phyloP scores from a whole-genome alignment of 1,140 invertebrate species.

The Orussus abietinus region DNA sequence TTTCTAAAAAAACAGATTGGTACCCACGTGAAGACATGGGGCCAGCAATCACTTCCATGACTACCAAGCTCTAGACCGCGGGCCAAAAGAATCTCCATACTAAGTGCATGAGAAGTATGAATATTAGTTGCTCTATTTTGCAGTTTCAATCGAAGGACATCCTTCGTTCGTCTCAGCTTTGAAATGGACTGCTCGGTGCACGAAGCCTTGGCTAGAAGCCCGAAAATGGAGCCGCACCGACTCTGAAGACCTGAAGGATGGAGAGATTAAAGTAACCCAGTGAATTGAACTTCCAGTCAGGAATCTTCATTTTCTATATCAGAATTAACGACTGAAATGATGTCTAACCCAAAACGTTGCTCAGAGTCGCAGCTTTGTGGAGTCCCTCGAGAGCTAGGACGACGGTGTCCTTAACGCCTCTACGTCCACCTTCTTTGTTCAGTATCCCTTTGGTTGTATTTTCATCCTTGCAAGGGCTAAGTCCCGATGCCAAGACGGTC shows the following conservation, averaged over 20 bases:
- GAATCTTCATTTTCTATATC: too few species aligned
- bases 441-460: slow-evolving; percentile 44
- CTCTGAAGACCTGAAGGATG: slow-evolving; percentile 67
- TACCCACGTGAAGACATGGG: slow-evolving; percentile 82
- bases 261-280: background rate
- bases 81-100: slow-evolving; percentile 79
- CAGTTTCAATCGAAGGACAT: slow-evolving; percentile 45
- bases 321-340: too few species aligned
- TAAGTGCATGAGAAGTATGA: slow-evolving; percentile 80
- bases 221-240: slow-evolving; percentile 77
- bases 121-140: slow-evolving; percentile 64
- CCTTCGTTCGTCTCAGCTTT: slow-evolving; percentile 47
- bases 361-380: slow-evolving; percentile 75
- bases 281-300: too few species aligned
- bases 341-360: slow-evolving; percentile 62
- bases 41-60: slow-evolving; percentile 88
- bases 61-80: slow-evolving; percentile 85
- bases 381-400: slow-evolving; percentile 76
- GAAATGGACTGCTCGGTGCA: slow-evolving; percentile 62
- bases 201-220: slow-evolving; percentile 72
- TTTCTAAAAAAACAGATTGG: slow-evolving; percentile 4
- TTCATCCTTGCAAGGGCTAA: slow-evolving; percentile 54
- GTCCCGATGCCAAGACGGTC: slow-evolving; percentile 75
- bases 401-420: slow-evolving; percentile 69
- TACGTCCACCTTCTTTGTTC: slow-evolving; percentile 54